Evolutionary conservation across 2,797 vertebrate genomes (phyloP), one percentile per base, ranked within the genome.

Genomic region (Antrozous pallidus): DNA sequence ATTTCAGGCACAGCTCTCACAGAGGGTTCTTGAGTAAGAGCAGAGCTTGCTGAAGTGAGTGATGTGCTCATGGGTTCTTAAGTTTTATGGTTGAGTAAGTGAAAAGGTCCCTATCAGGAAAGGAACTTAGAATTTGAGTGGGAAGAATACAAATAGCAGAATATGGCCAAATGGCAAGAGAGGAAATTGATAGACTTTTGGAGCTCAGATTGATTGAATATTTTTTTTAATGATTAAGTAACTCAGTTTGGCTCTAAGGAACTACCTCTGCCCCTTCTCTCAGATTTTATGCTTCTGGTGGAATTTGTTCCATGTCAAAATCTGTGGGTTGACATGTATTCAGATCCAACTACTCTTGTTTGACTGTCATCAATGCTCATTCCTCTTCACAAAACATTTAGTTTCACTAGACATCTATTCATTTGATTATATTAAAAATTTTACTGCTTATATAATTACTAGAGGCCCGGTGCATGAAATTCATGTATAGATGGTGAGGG

Each of bases 41-140:
- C 20, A 24, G 20, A 54, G 22, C 3, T 65, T 38, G 8, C 16
- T 71, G 22, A 12, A 42, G 28, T n/a, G 61, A 45, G 10, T 22
- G 20, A 71, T 7, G 17, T 9, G 7, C 5, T 42, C 18, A 4
- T 26, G 12, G 63, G 12, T 58, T 26, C 18, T 38, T 26, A 79
- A 6, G 0, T 9, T n/a, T 71, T 63, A 70, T 22, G 7, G n/a
- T 45, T 63, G 40, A 9, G 40, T 40, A 40, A 77, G 3, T 78
- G 36, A 61, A 6, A 26, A 42, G 49, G 8, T 38, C 6, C 10
- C 4, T 42, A n/a, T 20, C 9, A 24, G 20, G 7, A 69, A 6
- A 67, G 20, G 6, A 47, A 77, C 33, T 82, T 70, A 80, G 45
- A 83, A 73, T 83, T 24, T 83, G 40, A 87, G 24, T 63, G 5